Base-by-base conservation (phyloP, 2,888 invertebrate species). In the Drosophila vallismaia region DNA sequence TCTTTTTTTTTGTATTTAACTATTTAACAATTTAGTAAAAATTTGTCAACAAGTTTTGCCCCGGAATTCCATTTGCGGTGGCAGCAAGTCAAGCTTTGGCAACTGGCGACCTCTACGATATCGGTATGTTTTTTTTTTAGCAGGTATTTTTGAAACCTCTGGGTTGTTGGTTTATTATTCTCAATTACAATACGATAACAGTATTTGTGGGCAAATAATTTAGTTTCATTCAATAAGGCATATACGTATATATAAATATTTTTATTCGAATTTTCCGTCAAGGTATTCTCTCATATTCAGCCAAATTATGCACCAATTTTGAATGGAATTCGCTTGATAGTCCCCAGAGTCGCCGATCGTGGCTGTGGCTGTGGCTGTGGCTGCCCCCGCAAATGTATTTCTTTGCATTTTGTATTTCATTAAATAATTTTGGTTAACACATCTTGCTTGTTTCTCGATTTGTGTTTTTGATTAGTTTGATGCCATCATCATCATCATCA, bases 91-190 rank as follows among this genome's bases (percentile, higher is more conserved):
- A 12, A 12, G 29, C 12, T n/a, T 36, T 49, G 26, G 10, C 36
- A n/a, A 28, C n/a, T 6, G 62, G 19, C 50, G 50, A 45, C 64
- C 63, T 29, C 53, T 54, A 48, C 45, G 46, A 52, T 29, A 24
- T 57, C 59, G 46, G 63, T 46, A 19, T 57, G 36, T 36, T 36
- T 31, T n/a, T n/a, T 36, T 36, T 36, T 82, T 78, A 76, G 87
- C 89, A 89, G 89, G 89, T 89, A 82, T 88, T 88, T 89, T 79
- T 89, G 89, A 89, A 89, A 89, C 89, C 89, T 87, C 77, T 88
- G 82, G 79, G 87, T 28, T 28, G 28, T 82, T 67, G 63, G 33
- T 76, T 67, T 71, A 49, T 66, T 42, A 63, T 44, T 63, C 24
- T 63, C 40, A 56, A 31, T 53, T 44, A 42, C 42, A 42, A 42